Base-by-base conservation (phyloP, 2,888 invertebrate genomes). In the Adelognathus sp. region DNA sequence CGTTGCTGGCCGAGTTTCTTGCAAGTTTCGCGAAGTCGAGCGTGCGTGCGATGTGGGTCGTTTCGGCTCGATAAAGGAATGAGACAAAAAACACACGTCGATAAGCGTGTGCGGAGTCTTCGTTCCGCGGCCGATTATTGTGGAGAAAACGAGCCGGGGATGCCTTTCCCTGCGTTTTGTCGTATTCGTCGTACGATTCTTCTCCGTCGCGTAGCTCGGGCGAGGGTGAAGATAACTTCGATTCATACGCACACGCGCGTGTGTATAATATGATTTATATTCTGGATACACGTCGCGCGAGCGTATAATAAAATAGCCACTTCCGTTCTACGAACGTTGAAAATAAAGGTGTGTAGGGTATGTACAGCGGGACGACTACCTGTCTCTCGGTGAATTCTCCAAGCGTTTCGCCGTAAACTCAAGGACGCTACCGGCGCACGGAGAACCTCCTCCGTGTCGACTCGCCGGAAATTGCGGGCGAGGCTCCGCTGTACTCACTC, bases 271-370 rank as follows among this genome's bases (percentile, higher is more conserved):
- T 64, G 21, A 60, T 78, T 79, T 50, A 52, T 83, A 85, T 85
- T 84, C 85, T 83, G 80, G 81, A 81, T 67, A 80, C 82, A 81
- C 79, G n/a, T n/a, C n/a, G 80, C 77, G 33, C 69, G 61, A 52
- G 63, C 81, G 81, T 82, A 36, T 21, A 64, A 69, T 27, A 58
- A 84, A 85, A 85, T 81, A 81, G 83, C 82, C 73, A 73, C 83
- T 86, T 86, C 85, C 85, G 85, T 80, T 84, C 54, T 33, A 56
- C 54, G 64, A 52, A 18, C n/a, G 46, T 39, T 52, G 27, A 7
- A 52, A 50, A 33, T n/a, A 33, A 64, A 64, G 61, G n/a, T n/a
- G n/a, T n/a, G n/a, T n/a, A n/a, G n/a, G n/a, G n/a, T n/a, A n/a
- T n/a, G n/a, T n/a, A n/a, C n/a, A n/a, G n/a, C n/a, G n/a, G 54